phyloP scores from a whole-genome alignment of 2,888 invertebrate genomes.

The Agrotis puta region DNA sequence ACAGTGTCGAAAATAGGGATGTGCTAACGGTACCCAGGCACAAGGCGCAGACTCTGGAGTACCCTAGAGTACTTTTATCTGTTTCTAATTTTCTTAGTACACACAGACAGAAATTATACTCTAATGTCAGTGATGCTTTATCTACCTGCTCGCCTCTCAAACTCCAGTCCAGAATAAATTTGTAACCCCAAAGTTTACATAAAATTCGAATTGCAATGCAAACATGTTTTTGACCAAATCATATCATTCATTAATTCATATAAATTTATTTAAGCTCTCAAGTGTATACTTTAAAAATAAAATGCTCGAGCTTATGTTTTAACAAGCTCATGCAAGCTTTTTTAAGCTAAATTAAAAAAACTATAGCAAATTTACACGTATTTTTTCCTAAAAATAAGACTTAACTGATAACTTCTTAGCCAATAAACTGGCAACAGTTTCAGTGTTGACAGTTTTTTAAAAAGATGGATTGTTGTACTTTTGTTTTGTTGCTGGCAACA shows the following conservation, averaged over 20 bases:
- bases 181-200: too few relatives aligned
- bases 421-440: slow-evolving; percentile 22
- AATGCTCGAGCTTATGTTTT: slow-evolving; percentile 38
- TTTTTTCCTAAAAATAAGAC: slow-evolving; percentile 24
- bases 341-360: slow-evolving; percentile 11
- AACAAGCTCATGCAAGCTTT: slow-evolving; percentile 24
- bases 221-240: not conserved
- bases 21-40: too few relatives aligned
- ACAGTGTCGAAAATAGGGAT: too few relatives aligned
- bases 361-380: not conserved
- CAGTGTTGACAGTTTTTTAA: slow-evolving; percentile 13
- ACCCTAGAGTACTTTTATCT: too few relatives aligned
- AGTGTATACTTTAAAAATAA: not conserved
- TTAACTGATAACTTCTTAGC: not conserved
- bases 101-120: too few relatives aligned
- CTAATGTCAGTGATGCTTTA: too few relatives aligned
- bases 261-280: not conserved
- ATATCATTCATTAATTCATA: too few relatives aligned
- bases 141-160: too few relatives aligned
- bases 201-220: slow-evolving; percentile 4
- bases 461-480: slow-evolving; percentile 11
- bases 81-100: too few relatives aligned
- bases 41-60: too few relatives aligned
- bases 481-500: slow-evolving; percentile 29
- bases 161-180: too few relatives aligned